Conservation (phyloP, 1,140 invertebrate genomes). For the Drosophila hydei region DNA sequence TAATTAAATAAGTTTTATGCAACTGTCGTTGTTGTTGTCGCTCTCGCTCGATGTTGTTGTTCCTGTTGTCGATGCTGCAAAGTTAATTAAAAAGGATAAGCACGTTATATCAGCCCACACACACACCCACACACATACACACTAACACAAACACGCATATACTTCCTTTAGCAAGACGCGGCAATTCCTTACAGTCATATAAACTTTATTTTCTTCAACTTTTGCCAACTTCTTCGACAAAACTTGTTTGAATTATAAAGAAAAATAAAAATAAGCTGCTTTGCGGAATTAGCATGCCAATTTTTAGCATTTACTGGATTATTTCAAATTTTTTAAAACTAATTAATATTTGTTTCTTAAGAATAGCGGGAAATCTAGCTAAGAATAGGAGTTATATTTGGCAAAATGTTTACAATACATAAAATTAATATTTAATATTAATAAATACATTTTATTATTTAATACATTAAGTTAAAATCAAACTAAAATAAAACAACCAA, state of each 20-base stretch:
- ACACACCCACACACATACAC: slow-evolving; percentile 29
- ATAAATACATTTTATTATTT: too few relatives aligned
- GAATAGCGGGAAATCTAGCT: too few relatives aligned
- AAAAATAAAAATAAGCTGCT: neutral
- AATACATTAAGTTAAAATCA: too few relatives aligned
- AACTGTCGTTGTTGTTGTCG: slow-evolving; percentile 45
- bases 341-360: too few relatives aligned
- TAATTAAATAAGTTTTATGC: slow-evolving; percentile 78
- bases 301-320: too few relatives aligned
- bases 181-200: neutral
- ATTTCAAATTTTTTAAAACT: too few relatives aligned
- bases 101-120: slow-evolving; percentile 14
- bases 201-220: neutral
- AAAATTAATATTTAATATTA: too few relatives aligned
- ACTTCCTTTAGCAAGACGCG: neutral
- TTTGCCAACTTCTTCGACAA: slow-evolving; percentile 1
- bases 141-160: neutral
- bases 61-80: slow-evolving; percentile 54
- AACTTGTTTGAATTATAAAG: neutral
- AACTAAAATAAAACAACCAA: too few relatives aligned
- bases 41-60: slow-evolving; percentile 15
- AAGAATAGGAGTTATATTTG: too few relatives aligned
- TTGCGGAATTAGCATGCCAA: too few relatives aligned
- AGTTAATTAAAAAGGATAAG: slow-evolving; percentile 78
- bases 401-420: too few relatives aligned